Evolutionary conservation across 1,140 invertebrate species (phyloP), one percentile per base, ranked within the genome.

Genomic region (Listronotus bonariensis): DNA sequence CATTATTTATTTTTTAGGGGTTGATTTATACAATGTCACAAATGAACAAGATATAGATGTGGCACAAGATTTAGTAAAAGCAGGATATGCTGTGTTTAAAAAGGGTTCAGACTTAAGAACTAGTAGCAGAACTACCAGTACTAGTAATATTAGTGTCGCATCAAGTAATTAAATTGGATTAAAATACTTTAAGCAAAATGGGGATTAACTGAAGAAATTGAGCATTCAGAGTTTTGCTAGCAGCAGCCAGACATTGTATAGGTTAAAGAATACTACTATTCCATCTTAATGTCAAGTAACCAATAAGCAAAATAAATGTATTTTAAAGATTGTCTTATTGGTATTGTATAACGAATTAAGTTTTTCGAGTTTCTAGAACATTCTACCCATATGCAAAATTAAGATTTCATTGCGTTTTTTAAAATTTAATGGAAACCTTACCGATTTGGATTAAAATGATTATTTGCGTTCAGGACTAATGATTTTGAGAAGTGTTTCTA

Each of bases 1-100:
- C n/a, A n/a, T n/a, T n/a, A n/a, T n/a, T n/a, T n/a, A n/a, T 18
- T 54, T 40, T 54, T 54, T 40, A 63, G 61, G 61, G 49, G 82
- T 88, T 42, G 85, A 87, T 67, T 73, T 88, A 11, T 87, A 81
- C 64, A 85, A 88, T 72, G 77, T 74, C 0, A 70, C 54, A 15
- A 71, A 75, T 41, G 68, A 74, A 12, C 53, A 68, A 20, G 76
- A 78, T 46, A 52, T 78, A 7, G 69, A 77, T 53, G 73, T 79
- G 17, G 77, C 71, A 2, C 63, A 74, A 42, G 75, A 78, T 63
- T 62, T 79, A 32, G 76, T 79, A 1, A 74, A 73, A 48, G 54
- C 68, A 32, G 76, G 76, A 14, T 71, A 67, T 53, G 77, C 77
- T 0, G 61, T 74, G 3, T 74, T 70, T 54, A 77, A 76, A 56